Percentiles rank a stretch among this genome's conserved stretches.
Conservation (phyloP, 2,888 invertebrate species). For the Andrena haemorrhoa region DNA sequence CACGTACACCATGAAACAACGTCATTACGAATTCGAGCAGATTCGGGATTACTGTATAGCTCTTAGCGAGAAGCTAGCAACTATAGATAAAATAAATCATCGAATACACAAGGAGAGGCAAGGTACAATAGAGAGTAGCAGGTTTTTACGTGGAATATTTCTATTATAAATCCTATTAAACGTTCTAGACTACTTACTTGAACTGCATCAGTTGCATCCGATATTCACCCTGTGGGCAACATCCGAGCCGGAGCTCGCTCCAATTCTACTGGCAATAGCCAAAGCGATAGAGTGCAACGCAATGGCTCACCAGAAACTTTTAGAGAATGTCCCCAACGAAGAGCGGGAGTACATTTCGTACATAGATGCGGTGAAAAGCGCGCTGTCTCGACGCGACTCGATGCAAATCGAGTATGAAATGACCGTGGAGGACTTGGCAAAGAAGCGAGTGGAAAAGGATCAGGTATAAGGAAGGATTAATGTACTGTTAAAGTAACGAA, state of each 20-base stretch:
- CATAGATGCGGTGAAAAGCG: conserved; percentile 89
- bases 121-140: conserved; percentile 78
- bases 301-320: conserved; percentile 85
- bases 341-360: conserved; percentile 89
- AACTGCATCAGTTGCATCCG: conserved; percentile 87
- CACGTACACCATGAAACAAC: conserved; percentile 86
- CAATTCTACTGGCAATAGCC: conserved; percentile 85
- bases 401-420: conserved; percentile 89
- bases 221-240: conserved; percentile 88
- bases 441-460: conserved; percentile 88
- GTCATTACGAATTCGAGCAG: conserved; percentile 88
- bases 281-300: conserved; percentile 86
- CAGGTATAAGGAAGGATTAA: conserved; percentile 84
- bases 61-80: conserved; percentile 88
- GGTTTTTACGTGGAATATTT: conserved; percentile 7
- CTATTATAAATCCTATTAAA: conserved; percentile 26
- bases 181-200: conserved; percentile 85
- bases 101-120: conserved; percentile 88
- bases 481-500: conserved; percentile 28
- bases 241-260: conserved; percentile 86
- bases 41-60: conserved; percentile 87
- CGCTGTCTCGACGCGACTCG: conserved; percentile 87
- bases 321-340: conserved; percentile 84
- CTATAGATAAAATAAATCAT: conserved; percentile 88
- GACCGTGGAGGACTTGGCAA: conserved; percentile 88